Evolutionary conservation across 2,797 vertebrate species (phyloP), one percentile per base, ranked within the genome.

Genomic region (Smutsia gigantea): DNA sequence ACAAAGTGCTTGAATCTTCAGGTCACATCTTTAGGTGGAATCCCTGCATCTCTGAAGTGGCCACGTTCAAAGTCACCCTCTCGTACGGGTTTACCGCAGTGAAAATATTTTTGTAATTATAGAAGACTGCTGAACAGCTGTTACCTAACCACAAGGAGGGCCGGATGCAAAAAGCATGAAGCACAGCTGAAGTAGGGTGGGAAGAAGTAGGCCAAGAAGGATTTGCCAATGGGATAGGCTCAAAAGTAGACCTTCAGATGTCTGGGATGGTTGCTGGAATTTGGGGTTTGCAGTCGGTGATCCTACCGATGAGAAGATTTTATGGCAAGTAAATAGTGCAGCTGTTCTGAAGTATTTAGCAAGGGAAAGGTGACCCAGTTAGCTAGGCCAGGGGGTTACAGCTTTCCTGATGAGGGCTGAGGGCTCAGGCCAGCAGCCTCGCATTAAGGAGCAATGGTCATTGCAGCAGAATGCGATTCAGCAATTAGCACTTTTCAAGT

Each of bases 171-270:
- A 8, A 17, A 51, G 25, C 2, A 3, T 15, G 11, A 23, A 71
- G 46, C 4, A 9, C 10, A 37, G 27, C 7, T 12, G 7, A 51
- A 2, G 34, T 10, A 0, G 12, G 14, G 2, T 5, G 51, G 19
- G 13, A 77, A 39, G 1, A 42, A 14, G n/a, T 27, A 31, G 25
- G 1, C 12, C 7, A 15, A 69, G 17, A 12, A 37, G 81, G 55
- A 57, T 5, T 53, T 4, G 7, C 12, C 27, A 39, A 3, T 19
- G 46, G 18, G 9, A 4, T 6, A 4, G 37, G 5, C 7, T 42
- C 17, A 31, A 31, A 11, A 23, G 46, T 6, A 25, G n/a, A 55
- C 15, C 15, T 49, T 39, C 39, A 49, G 71, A 17, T 6, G 27
- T 12, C 37, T 18, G 27, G 0, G 0, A 18, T 19, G 37, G 13